These are phyloP conservation scores for Boloria selene DNA, from an alignment of 2,888 invertebrate species.

Conservation along the genomic window DNA sequence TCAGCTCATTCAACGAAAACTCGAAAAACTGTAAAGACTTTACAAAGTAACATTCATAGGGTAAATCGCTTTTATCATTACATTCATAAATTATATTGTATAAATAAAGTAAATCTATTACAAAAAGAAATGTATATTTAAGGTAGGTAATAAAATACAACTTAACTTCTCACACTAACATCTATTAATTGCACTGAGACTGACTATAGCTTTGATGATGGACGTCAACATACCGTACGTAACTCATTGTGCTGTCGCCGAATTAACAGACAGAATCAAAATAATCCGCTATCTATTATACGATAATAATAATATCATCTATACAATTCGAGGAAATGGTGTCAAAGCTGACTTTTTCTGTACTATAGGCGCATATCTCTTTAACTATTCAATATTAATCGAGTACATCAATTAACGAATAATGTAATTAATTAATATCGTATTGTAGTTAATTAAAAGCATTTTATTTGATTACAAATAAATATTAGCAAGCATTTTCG, in stretches of 20 bases:
- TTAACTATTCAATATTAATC: constrained; percentile 57
- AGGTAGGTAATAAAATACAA: background rate
- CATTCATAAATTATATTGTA: too few species aligned
- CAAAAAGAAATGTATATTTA: too few species aligned
- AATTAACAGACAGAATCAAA: constrained; percentile 77
- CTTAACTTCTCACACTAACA: constrained; percentile 50
- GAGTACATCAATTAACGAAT: constrained; percentile 31
- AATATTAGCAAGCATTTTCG: background rate
- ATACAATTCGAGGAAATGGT: constrained; percentile 64
- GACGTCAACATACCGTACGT: constrained; percentile 66
- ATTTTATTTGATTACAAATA: background rate
- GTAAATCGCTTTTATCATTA: too few species aligned
- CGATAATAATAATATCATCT: constrained; percentile 54
- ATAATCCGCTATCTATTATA: constrained; percentile 76
- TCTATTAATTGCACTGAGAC: constrained; percentile 54
- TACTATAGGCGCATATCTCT: constrained; percentile 44
- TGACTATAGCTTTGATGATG: constrained; percentile 57
- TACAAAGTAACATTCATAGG: too few species aligned
- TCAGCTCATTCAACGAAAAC: too few species aligned
- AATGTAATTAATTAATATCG: constrained; percentile 7
- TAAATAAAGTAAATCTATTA: too few species aligned
- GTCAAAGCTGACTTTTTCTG: constrained; percentile 59
- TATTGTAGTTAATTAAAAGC: constrained; percentile 6
- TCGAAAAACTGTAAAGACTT: too few species aligned
- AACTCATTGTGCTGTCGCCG: constrained; percentile 77